Base-by-base conservation (phyloP, 2,797 vertebrate genomes). In the Gobio occitaniae region DNA sequence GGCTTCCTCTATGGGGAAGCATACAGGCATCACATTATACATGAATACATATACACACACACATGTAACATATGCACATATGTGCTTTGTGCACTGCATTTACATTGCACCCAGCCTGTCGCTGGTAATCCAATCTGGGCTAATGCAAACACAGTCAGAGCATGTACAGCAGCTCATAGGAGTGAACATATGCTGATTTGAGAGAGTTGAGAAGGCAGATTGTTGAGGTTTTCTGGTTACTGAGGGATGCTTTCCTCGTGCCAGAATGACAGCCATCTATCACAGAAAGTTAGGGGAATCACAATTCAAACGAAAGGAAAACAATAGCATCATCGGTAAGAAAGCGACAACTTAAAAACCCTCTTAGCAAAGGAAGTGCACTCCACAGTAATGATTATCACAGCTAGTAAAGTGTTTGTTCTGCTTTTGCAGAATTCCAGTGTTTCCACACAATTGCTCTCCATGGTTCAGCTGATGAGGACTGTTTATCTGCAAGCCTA, bases 11-110 rank as follows among this genome's bases (percentile, higher is more conserved):
- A 88, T 72, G 44, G 90, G 87, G 91, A 93, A 90, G 93, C 93
- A 11, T 90, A 93, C 91, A 90, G 91, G 93, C 94, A 92, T 95
- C 93, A 87, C 87, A 87, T 95, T 95, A 94, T 92, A 90, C 91
- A 95, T 91, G 88, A 88, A 88, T 90, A 92, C 91, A 92, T 93
- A 93, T 92, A 2, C 32, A 32, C 32, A 32, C 32, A 2, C 32
- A 32, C 32, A 2, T 2, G 32, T 32, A 32, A 32, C 32, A 32
- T 32, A 44, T 44, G 41, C 41, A 93, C 92, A 93, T 92, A 93
- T 92, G 93, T 90, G 89, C 87, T 90, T 88, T 90, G 92, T 90
- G 92, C 90, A 89, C 76, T 92, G 90, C 92, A 91, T 94, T 92
- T 93, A 92, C 93, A 93, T 91, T 44, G 19, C 10, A 15, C 75